Conservation (phyloP, 2,113 vertebrate genomes). For the Nestor notabilis region DNA sequence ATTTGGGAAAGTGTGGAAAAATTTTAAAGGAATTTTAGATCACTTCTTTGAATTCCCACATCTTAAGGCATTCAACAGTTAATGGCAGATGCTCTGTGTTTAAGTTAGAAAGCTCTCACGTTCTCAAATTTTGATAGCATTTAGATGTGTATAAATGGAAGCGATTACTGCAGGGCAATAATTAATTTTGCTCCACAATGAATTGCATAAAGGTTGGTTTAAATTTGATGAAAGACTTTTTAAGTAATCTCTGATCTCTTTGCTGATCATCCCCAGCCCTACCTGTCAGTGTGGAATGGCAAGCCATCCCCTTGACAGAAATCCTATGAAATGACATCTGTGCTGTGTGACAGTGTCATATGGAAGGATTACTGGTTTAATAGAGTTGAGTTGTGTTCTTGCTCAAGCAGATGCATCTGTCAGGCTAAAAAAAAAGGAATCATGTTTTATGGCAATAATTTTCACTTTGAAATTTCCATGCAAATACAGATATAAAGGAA, state of each 20-base stretch:
- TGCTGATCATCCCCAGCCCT: slow-evolving; percentile 11
- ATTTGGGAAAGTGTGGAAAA: background rate
- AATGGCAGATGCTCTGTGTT: background rate
- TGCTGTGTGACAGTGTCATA: slow-evolving; percentile 40
- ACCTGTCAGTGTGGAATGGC: slow-evolving; percentile 43
- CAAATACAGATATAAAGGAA: slow-evolving; percentile 12
- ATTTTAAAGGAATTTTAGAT: background rate
- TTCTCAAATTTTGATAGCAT: background rate
- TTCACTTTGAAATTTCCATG: slow-evolving; percentile 58
- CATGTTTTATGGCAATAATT: slow-evolving; percentile 18
- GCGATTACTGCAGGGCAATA: background rate
- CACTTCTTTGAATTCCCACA: background rate
- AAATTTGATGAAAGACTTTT: slow-evolving; percentile 16
- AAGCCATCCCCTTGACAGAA: slow-evolving; percentile 25
- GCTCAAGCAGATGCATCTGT: slow-evolving; percentile 44
- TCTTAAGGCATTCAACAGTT: background rate
- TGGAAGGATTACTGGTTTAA: slow-evolving; percentile 57
- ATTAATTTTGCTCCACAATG: background rate
- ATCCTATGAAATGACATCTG: slow-evolving; percentile 46
- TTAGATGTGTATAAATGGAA: background rate
- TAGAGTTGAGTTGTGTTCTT: slow-evolving; percentile 50
- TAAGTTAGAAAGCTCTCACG: background rate
- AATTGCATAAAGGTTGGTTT: slow-evolving; percentile 9
- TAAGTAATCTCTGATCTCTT: slow-evolving; percentile 23
- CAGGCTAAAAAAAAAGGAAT: background rate